Conservation (phyloP, 2,888 invertebrate species). For the Andricus curvator region DNA sequence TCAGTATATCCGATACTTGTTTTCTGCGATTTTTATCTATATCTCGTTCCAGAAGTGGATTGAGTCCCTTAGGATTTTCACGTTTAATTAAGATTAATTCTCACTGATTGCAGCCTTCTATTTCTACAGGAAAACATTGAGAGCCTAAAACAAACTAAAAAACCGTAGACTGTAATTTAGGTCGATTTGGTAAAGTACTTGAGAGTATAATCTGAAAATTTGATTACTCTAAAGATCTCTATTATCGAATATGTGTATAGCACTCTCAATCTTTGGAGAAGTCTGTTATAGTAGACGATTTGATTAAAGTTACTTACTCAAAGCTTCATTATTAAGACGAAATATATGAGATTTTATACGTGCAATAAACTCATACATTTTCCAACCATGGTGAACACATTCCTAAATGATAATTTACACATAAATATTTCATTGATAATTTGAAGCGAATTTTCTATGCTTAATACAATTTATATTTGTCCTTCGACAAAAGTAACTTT, state of each 20-base stretch:
- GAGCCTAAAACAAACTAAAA: not conserved
- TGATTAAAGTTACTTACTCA: not conserved
- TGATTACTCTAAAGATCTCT: not conserved
- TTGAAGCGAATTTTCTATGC: no score
- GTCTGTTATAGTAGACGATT: not conserved
- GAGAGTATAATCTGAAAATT: slow-evolving; percentile 11
- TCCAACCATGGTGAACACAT: no score
- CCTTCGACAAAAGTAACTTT: no score
- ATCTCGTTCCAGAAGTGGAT: not conserved
- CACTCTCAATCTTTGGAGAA: not conserved
- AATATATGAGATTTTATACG: no score
- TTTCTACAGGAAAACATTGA: not conserved
- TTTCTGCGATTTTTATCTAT: not conserved
- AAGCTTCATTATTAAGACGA: no score
- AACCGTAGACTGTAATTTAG: not conserved
- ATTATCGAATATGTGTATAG: no score
- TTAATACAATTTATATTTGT: no score
- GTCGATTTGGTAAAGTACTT: not conserved
- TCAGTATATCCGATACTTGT: not conserved
- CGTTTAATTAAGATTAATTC: slow-evolving; percentile 29
- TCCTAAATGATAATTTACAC: no score
- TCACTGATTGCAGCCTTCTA: not conserved
- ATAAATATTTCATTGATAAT: no score
- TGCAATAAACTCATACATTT: no score
- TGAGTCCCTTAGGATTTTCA: not conserved